A percentile compares a stretch with the other conserved stretches of the same genome.
These are phyloP conservation scores for Geotrypetes seraphini DNA, from an alignment of 2,797 vertebrate species.

Conservation along the genomic window DNA sequence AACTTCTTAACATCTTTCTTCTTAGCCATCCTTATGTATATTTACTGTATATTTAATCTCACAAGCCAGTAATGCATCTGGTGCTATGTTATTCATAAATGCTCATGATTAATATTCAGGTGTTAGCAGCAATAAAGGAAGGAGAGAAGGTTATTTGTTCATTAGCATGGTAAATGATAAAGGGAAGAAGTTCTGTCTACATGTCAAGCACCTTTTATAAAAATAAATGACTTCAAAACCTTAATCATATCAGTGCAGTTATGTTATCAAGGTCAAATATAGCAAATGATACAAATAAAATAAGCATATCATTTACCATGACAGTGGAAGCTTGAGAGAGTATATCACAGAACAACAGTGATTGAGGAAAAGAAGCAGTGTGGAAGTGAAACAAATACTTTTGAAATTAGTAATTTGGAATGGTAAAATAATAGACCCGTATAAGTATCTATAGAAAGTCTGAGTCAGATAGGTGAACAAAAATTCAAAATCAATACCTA, in stretches of 20 bases:
- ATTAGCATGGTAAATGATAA: neutral
- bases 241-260: neutral
- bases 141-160: accelerated
- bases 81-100: neutral
- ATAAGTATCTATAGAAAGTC: no score
- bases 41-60: neutral
- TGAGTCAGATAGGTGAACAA: no score
- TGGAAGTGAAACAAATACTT: no score
- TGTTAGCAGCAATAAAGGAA: neutral
- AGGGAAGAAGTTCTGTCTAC: accelerated
- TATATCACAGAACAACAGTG: no score
- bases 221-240: neutral
- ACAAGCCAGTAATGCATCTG: neutral
- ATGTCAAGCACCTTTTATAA: neutral
- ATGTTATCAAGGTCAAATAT: neutral
- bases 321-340: neutral
- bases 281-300: neutral
- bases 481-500: no score
- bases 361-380: no score
- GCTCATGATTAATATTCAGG: neutral
- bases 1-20: neutral
- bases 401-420: no score
- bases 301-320: neutral
- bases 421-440: no score
- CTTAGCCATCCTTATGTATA: neutral